Evolutionary conservation across 2,113 vertebrate species (phyloP).

Genomic region (Camarhynchus parvulus): DNA sequence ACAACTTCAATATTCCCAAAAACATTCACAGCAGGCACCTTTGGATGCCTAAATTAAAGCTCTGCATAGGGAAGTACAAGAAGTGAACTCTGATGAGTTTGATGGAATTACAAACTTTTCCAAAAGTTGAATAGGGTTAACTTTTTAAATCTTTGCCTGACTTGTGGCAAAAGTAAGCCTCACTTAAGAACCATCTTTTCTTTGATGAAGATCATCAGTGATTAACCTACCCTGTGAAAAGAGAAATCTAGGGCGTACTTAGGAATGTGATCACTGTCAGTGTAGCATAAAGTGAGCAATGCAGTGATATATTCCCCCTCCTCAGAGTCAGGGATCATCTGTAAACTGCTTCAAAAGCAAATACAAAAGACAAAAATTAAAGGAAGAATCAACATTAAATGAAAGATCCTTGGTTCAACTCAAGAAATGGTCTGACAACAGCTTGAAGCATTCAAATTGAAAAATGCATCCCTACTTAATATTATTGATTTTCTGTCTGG

Average conservation of each 20-base stretch:
- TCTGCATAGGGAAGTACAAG: neutral
- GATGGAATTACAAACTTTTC: neutral
- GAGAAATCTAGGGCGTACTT: neutral
- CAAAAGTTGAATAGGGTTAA: neutral
- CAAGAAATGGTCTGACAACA: neutral
- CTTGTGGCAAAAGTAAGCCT: neutral
- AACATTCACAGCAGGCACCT: neutral
- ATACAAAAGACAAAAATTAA: neutral
- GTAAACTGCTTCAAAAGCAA: neutral
- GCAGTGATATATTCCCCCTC: neutral
- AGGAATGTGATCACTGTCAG: neutral
- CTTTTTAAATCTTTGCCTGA: neutral
- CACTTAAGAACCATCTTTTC: neutral
- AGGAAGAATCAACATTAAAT: neutral
- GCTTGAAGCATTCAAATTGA: conserved; percentile 3
- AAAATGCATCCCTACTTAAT: conserved; percentile 37
- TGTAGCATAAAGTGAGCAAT: neutral
- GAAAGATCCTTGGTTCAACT: neutral
- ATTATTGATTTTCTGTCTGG: conserved; percentile 31
- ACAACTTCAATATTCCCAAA: neutral
- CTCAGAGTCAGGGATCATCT: neutral
- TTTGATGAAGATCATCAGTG: neutral
- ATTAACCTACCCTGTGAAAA: neutral
- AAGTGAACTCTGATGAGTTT: neutral
- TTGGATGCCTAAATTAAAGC: neutral